Base-by-base conservation (phyloP, 2,888 invertebrate genomes). In the Synanthedon myopaeformis region DNA sequence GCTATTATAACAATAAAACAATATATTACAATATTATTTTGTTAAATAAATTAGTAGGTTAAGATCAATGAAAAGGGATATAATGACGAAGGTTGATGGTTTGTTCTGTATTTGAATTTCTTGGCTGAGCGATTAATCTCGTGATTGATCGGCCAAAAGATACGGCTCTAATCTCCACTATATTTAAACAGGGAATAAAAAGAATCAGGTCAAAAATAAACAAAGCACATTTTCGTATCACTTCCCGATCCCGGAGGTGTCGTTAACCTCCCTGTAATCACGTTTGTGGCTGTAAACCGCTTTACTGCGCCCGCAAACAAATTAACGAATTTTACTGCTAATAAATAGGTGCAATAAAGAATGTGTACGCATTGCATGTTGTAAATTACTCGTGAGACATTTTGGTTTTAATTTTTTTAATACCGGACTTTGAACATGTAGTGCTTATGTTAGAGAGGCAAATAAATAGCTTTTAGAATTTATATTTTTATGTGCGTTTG, bases 301-400 rank as follows among this genome's bases (percentile, higher is more conserved):
- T 80, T 76, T 75, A 76, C 70, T 64, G 72, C 66, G 61, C 71
- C 79, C 77, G 63, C 78, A 76, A 79, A 79, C 78, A 79, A 79
- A 81, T 76, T 76, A 77, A 77, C 72, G 66, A 62, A 73, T 59
- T 58, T 59, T 71, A 76, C 70, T 70, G 70, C 68, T 74, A 72
- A 72, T 74, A 71, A 73, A 76, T 73, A 66, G 63, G 52, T 59
- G 59, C 65, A 61, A 66, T 72, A 63, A 69, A 67, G 69, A 60
- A 70, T 70, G 66, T 65, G 61, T 65, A 68, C 64, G 63, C 69
- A 65, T 66, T 67, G 45, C 12, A 45, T n/a, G n/a, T 45, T 5
- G n/a, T 13, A 45, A 13, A 42, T 14, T 45, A n/a, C n/a, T 1
- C n/a, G n/a, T 45, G 8, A 35, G 35, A 35, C 10, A 10, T 35